These are phyloP conservation scores for Cynodonichthys magdalenae DNA, from an alignment of 2,797 vertebrate genomes.

Conservation along the genomic window DNA sequence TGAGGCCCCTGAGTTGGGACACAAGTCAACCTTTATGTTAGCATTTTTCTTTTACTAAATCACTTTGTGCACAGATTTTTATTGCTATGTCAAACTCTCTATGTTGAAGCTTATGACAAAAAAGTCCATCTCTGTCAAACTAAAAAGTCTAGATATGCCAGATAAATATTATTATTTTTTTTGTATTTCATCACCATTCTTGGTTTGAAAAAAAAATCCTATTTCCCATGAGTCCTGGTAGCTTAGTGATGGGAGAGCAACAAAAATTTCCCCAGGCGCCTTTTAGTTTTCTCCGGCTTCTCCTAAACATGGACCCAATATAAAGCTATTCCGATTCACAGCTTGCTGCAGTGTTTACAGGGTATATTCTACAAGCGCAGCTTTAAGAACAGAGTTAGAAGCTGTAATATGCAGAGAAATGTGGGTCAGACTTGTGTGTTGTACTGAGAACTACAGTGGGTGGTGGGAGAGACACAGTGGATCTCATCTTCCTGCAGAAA, in stretches of 20 bases:
- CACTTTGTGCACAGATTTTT: too few species aligned
- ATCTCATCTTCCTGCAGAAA: conserved; percentile 24
- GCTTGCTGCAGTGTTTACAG: conserved; percentile 36
- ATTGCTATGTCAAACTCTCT: background rate
- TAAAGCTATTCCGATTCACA: conserved; percentile 38
- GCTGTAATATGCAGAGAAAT: conserved; percentile 51
- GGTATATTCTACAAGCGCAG: conserved; percentile 43
- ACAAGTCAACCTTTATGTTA: background rate
- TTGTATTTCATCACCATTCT: conserved; percentile 24
- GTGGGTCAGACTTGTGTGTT: conserved; percentile 61
- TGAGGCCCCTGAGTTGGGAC: too few species aligned
- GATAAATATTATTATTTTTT: background rate
- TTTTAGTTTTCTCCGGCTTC: background rate
- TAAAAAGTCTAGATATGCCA: conserved; percentile 6
- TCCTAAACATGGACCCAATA: conserved; percentile 30
- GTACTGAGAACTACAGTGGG: conserved; percentile 44
- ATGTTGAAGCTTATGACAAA: conserved; percentile 10
- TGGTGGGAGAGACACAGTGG: conserved; percentile 36
- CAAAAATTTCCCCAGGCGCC: conserved; percentile 25
- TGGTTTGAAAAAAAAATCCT: background rate
- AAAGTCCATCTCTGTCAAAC: conserved; percentile 19
- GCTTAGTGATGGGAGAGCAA: conserved; percentile 37
- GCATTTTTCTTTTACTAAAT: background rate
- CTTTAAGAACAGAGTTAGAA: conserved; percentile 36
- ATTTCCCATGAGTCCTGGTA: conserved; percentile 45